Conservation (phyloP, 1,140 invertebrate species). For the Mylabris phalerata region DNA sequence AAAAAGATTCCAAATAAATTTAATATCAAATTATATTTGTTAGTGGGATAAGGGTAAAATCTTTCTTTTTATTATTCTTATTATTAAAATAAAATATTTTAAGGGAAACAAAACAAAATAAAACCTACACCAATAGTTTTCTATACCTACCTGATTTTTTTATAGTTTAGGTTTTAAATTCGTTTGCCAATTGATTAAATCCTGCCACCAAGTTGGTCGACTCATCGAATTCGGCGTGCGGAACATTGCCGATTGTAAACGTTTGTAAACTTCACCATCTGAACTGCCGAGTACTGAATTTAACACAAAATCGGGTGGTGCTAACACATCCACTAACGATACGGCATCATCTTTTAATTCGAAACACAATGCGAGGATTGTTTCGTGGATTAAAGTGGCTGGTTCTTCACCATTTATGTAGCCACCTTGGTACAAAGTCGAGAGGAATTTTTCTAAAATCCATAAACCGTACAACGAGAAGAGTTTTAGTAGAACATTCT, state of each 20-base stretch:
- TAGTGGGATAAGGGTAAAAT: too few species aligned
- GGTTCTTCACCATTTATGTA: slow-evolving; percentile 49
- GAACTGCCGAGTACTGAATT: slow-evolving; percentile 72
- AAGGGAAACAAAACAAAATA: neutral
- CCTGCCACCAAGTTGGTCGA: slow-evolving; percentile 54
- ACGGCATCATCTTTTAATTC: slow-evolving; percentile 66
- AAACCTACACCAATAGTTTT: neutral
- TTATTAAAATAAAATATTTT: slow-evolving; percentile 9
- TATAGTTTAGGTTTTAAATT: slow-evolving; percentile 13
- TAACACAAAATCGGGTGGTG: slow-evolving; percentile 80
- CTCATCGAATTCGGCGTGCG: slow-evolving; percentile 48
- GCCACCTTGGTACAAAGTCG: slow-evolving; percentile 69
- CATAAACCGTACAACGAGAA: slow-evolving; percentile 63
- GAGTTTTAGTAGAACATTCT: slow-evolving; percentile 56
- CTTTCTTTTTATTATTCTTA: neutral
- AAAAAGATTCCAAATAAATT: slow-evolving; percentile 48
- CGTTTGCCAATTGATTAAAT: slow-evolving; percentile 46
- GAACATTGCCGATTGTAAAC: slow-evolving; percentile 50
- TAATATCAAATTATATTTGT: neutral
- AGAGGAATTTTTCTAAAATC: slow-evolving; percentile 61
- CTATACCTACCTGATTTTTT: neutral
- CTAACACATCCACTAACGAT: slow-evolving; percentile 70
- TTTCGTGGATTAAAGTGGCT: slow-evolving; percentile 45
- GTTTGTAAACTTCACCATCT: slow-evolving; percentile 66
- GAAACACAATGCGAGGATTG: slow-evolving; percentile 55